These are phyloP conservation scores for Rissa tridactyla DNA, from an alignment of 2,113 vertebrate genomes.

Conservation along the genomic window DNA sequence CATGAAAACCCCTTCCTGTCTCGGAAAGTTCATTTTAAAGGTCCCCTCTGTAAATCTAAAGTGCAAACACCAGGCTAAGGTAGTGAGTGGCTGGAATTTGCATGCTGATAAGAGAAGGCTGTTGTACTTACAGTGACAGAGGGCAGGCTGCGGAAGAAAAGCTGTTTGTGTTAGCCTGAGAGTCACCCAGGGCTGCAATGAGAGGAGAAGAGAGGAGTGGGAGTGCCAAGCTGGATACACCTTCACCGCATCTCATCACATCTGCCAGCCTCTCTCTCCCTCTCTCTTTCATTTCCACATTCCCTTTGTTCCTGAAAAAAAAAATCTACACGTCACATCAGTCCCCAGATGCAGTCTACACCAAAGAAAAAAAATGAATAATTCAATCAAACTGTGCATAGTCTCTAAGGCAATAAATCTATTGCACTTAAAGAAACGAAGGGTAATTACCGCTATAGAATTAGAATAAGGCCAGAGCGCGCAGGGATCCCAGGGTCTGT, in stretches of 20 bases:
- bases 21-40: slow-evolving; percentile 76
- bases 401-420: slow-evolving; percentile 85
- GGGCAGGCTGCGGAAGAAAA: slow-evolving; percentile 89
- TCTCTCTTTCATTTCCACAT: slow-evolving; percentile 89
- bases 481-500: slow-evolving; percentile 64
- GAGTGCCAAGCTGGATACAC: slow-evolving; percentile 86
- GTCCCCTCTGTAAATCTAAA: slow-evolving; percentile 69
- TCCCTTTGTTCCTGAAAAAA: slow-evolving; percentile 86
- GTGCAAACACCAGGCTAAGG: slow-evolving; percentile 74
- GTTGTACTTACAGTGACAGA: slow-evolving; percentile 95
- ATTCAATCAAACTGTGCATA: slow-evolving; percentile 85
- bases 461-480: slow-evolving; percentile 77
- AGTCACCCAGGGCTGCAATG: slow-evolving; percentile 90
- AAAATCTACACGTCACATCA: slow-evolving; percentile 86
- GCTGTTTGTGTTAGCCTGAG: slow-evolving; percentile 91
- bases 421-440: slow-evolving; percentile 80
- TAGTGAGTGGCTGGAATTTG: slow-evolving; percentile 77
- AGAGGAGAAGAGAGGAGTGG: slow-evolving; percentile 82
- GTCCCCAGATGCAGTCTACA: slow-evolving; percentile 86
- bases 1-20: slow-evolving; percentile 67
- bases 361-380: slow-evolving; percentile 87
- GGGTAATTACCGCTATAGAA: slow-evolving; percentile 79
- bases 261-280: slow-evolving; percentile 86
- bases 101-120: slow-evolving; percentile 84
- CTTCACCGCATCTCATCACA: slow-evolving; percentile 89